Conservation (phyloP, 1,140 invertebrate genomes). For the Drosophila funebris region DNA sequence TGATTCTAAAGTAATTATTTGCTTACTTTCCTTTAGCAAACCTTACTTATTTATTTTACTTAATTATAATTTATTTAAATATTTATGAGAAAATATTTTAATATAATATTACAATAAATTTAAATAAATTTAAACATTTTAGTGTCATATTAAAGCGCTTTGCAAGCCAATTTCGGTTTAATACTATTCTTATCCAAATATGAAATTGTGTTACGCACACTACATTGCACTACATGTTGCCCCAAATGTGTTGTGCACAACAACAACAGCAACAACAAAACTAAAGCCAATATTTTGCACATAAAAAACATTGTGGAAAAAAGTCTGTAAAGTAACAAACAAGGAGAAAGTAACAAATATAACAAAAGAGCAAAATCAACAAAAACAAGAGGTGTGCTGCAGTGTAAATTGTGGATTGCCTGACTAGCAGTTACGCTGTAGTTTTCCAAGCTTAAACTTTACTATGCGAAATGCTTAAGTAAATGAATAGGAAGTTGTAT, state of each 20-base stretch:
- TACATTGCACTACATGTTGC: background rate
- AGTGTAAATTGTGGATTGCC: background rate
- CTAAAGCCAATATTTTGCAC: conserved; percentile 21
- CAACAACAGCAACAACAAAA: background rate
- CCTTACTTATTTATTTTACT: too few species aligned
- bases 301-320: conserved; percentile 13
- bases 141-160: too few species aligned
- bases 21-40: too few species aligned
- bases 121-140: too few species aligned
- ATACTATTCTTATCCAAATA: background rate
- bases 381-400: background rate
- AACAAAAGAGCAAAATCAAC: background rate
- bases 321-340: background rate
- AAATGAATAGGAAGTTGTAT: too few species aligned
- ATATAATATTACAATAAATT: too few species aligned
- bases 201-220: background rate
- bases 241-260: background rate
- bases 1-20: too few species aligned
- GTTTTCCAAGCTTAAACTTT: too few species aligned
- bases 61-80: too few species aligned
- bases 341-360: background rate
- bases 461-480: too few species aligned
- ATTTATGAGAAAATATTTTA: too few species aligned
- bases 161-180: too few species aligned
- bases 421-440: background rate